These are phyloP conservation scores for Catagonus wagneri DNA, from an alignment of 2,113 vertebrate genomes.

Conservation along the genomic window DNA sequence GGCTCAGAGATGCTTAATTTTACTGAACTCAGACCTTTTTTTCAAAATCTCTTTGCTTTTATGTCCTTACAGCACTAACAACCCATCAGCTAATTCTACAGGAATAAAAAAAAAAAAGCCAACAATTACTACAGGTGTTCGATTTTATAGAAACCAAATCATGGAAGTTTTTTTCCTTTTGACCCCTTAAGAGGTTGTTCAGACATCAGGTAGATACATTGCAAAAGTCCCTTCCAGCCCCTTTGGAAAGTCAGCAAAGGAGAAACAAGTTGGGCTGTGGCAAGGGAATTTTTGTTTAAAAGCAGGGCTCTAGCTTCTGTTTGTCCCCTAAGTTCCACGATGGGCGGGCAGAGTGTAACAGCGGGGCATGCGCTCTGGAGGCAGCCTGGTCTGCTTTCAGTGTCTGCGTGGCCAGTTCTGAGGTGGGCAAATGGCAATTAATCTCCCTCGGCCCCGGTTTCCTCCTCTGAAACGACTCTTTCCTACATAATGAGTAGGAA, in stretches of 20 bases:
- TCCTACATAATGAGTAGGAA: background rate
- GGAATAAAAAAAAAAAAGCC: background rate
- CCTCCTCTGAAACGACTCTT: background rate
- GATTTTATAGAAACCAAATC: conserved; percentile 50
- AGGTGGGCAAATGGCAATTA: background rate
- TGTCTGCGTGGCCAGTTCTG: background rate
- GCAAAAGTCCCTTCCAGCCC: background rate
- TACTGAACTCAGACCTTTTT: background rate
- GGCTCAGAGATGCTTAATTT: conserved; percentile 1
- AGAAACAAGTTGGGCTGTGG: conserved; percentile 23
- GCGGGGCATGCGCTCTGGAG: background rate
- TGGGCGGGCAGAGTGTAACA: background rate
- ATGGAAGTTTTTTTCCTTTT: background rate
- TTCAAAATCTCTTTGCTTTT: conserved; percentile 43
- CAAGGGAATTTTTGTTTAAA: conserved; percentile 15
- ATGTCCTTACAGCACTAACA: background rate
- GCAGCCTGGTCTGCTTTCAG: background rate
- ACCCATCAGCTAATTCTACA: background rate
- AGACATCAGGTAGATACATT: background rate
- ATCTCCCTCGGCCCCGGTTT: background rate
- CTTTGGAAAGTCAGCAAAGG: background rate
- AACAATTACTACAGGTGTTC: conserved; percentile 25
- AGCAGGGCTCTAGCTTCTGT: background rate
- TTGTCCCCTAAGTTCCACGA: background rate
- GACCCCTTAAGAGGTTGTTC: background rate